phyloP scores from a whole-genome alignment of 1,140 invertebrate species.

The Hyphantria cunea region DNA sequence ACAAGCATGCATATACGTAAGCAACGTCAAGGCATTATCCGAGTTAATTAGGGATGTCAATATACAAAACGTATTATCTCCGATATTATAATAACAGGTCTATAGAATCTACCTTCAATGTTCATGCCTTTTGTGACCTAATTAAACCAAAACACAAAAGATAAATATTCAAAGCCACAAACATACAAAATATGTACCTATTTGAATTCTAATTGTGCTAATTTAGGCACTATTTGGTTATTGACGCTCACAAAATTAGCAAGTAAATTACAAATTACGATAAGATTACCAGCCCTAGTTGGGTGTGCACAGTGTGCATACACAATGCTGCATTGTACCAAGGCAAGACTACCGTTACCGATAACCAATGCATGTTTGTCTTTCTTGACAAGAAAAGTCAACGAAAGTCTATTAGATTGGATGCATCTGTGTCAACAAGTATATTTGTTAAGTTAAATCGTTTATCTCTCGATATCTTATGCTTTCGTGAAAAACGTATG shows the following conservation, averaged over 20 bases:
- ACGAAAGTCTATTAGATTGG: slow-evolving; percentile 23
- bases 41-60: slow-evolving; percentile 21
- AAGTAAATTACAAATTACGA: background rate
- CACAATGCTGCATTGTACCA: slow-evolving; percentile 4
- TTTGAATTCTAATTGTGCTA: too few species aligned
- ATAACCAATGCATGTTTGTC: slow-evolving; percentile 14
- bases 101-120: too few species aligned
- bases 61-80: slow-evolving; percentile 3
- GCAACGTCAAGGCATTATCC: slow-evolving; percentile 13
- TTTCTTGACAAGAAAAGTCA: slow-evolving; percentile 4
- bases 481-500: too few species aligned
- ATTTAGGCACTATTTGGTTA: too few species aligned
- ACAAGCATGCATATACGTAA: slow-evolving; percentile 13
- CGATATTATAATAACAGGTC: too few species aligned
- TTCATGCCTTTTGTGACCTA: too few species aligned
- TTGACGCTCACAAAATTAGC: too few species aligned
- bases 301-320: background rate
- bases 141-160: too few species aligned
- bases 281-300: background rate
- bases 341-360: slow-evolving; percentile 1
- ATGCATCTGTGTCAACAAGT: slow-evolving; percentile 19
- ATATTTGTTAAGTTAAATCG: slow-evolving; percentile 9
- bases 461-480: slow-evolving; percentile 8
- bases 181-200: too few species aligned
- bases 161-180: too few species aligned